Percentiles rank a stretch among this genome's conserved stretches.
Conservation (phyloP, 2,797 vertebrate species). For the Cirrhinus mrigala region DNA sequence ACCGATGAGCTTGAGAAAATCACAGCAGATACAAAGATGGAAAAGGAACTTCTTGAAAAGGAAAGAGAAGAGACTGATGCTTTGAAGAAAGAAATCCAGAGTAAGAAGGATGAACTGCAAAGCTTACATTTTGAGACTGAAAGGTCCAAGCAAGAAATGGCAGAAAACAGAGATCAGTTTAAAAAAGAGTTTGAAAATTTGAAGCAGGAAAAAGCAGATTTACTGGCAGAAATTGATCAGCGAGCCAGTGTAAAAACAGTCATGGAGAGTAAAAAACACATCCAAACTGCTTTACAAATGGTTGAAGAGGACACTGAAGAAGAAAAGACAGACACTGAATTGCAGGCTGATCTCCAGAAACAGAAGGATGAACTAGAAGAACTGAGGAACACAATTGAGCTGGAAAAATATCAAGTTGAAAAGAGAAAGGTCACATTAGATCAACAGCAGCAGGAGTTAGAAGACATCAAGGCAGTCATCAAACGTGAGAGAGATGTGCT, state of each 20-base stretch:
- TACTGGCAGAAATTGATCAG: slow-evolving; percentile 22
- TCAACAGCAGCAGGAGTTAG: background rate
- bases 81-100: slow-evolving; percentile 24
- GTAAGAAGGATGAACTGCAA: background rate
- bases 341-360: slow-evolving; percentile 16
- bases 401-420: slow-evolving; percentile 11
- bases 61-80: slow-evolving; percentile 20
- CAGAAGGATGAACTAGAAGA: slow-evolving; percentile 11
- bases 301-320: background rate
- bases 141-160: slow-evolving; percentile 23
- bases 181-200: background rate
- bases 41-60: slow-evolving; percentile 4
- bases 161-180: background rate
- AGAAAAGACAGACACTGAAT: background rate
- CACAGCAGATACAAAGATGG: background rate
- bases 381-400: background rate
- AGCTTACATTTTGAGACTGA: background rate
- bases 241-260: too few relatives aligned
- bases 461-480: background rate
- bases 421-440: slow-evolving; percentile 12
- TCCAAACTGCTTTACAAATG: too few relatives aligned
- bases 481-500: slow-evolving; percentile 13
- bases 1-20: slow-evolving; percentile 14
- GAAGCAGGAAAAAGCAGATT: slow-evolving; percentile 9
- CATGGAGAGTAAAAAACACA: too few relatives aligned